Evolutionary conservation across 2,797 vertebrate genomes (phyloP), one percentile per base, ranked within the genome.

Genomic region (Hydrophis major): DNA sequence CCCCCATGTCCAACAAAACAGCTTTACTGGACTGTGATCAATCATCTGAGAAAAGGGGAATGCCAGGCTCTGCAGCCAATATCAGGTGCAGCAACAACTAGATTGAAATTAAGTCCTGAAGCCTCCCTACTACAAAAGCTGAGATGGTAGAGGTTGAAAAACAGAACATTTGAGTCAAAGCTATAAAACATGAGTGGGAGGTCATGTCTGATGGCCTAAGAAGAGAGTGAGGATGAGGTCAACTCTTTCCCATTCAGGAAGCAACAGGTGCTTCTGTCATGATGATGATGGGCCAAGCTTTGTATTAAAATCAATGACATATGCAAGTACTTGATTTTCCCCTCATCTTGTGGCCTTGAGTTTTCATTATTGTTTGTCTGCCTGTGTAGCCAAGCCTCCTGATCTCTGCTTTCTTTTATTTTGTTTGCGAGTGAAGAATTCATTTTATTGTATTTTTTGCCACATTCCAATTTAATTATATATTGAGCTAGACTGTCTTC

Each of bases 371-470:
- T 89, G 42, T 94, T 11, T 92, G 55, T 87, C 60, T 91, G 47
- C 18, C 32, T 27, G 53, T 78, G 6, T 28, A 37, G 25, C 57
- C 83, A 86, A 89, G 89, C 13, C 92, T 89, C 22, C 90, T 47
- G 86, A 59, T 90, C 3, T 89, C 27, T 20, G 55, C n/a, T 22
- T 86, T 83, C 57, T 0, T 0, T 27, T 93, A 78, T 60, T 94
- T 93, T 90, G 61, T 92, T 60, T 83, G 27, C 86, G 93, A 91
- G 55, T 89, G 25, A 55, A 27, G 78, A 95, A 90, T 91, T 95
- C 92, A 93, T 93, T 93, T 94, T 95, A 92, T 93, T 0, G 28
- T 93, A 93, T 93, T 93, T 93, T 94, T 90, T 94, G 93, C 90
- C 56, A 88, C 37, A 55, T 27, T 92, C 61, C 87, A 32, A 56